Conservation (phyloP, 2,888 invertebrate genomes). For the Hymenopus coronatus region DNA sequence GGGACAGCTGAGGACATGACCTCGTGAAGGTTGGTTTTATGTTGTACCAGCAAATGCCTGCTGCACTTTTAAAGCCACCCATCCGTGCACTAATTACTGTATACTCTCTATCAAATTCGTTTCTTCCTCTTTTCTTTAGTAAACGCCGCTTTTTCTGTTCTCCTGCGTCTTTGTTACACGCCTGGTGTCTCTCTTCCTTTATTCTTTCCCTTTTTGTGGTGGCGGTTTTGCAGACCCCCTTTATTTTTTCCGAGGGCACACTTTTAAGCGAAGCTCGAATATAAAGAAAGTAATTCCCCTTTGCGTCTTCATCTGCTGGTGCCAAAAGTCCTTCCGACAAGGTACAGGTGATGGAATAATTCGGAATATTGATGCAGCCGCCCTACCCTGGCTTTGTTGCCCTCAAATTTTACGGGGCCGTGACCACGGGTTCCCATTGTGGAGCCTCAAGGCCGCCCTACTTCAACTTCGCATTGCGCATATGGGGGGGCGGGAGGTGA, state of each 20-base stretch:
- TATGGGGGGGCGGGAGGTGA: not conserved
- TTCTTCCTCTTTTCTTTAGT: not conserved
- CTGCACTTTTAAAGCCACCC: slow-evolving; percentile 4
- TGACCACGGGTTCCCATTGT: not conserved
- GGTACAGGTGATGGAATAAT: not conserved
- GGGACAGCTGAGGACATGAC: not conserved
- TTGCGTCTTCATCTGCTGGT: not conserved
- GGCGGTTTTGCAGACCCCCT: not conserved
- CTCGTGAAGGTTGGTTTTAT: not conserved
- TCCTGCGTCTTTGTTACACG: not conserved
- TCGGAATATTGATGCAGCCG: not conserved
- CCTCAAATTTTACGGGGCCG: not conserved
- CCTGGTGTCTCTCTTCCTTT: not conserved
- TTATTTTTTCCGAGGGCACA: not conserved
- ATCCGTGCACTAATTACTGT: slow-evolving; percentile 5
- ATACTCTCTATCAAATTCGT: not conserved
- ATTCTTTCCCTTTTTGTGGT: not conserved
- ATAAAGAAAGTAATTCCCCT: not conserved
- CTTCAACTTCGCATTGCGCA: not conserved
- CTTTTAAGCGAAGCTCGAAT: not conserved
- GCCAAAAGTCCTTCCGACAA: not conserved
- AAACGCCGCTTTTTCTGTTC: not conserved
- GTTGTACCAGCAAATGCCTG: not conserved
- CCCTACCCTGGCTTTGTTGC: not conserved
- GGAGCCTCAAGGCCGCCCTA: not conserved